These are phyloP conservation scores for Mormoops blainvillei DNA, from an alignment of 2,113 vertebrate species.

Conservation along the genomic window DNA sequence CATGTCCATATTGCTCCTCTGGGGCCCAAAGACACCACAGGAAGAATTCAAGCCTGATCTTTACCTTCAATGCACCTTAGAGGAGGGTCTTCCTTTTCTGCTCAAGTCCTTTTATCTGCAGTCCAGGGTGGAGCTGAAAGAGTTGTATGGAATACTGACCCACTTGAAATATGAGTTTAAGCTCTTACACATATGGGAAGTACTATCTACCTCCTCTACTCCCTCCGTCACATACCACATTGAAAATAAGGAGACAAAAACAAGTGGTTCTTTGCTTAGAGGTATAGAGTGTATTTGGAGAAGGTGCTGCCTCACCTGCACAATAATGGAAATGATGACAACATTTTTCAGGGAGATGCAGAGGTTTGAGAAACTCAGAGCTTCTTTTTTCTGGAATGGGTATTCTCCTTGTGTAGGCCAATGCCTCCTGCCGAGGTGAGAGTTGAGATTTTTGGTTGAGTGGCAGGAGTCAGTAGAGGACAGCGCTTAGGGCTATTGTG, in stretches of 20 bases:
- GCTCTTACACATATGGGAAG: not conserved
- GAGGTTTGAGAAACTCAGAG: not conserved
- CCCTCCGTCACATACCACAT: not conserved
- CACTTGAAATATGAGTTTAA: not conserved
- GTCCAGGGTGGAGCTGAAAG: not conserved
- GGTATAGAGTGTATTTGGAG: slow-evolving; percentile 50
- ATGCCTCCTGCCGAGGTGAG: not conserved
- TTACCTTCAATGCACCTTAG: not conserved
- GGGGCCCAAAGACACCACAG: not conserved
- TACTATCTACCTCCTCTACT: not conserved
- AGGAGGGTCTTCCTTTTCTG: not conserved
- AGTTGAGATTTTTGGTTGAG: not conserved
- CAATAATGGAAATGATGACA: not conserved
- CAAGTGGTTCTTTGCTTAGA: slow-evolving; percentile 1
- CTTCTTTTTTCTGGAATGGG: not conserved
- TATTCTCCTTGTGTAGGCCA: not conserved
- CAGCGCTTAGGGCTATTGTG: not conserved
- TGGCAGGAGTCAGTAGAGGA: not conserved
- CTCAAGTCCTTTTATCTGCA: not conserved
- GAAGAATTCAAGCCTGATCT: slow-evolving; percentile 1
- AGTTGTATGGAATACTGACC: not conserved
- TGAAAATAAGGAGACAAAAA: slow-evolving; percentile 41
- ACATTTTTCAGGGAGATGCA: not conserved
- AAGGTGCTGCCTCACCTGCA: not conserved
- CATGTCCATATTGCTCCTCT: not conserved